Conservation (phyloP, 2,797 vertebrate species). For the Lindbergichthys nudifrons region DNA sequence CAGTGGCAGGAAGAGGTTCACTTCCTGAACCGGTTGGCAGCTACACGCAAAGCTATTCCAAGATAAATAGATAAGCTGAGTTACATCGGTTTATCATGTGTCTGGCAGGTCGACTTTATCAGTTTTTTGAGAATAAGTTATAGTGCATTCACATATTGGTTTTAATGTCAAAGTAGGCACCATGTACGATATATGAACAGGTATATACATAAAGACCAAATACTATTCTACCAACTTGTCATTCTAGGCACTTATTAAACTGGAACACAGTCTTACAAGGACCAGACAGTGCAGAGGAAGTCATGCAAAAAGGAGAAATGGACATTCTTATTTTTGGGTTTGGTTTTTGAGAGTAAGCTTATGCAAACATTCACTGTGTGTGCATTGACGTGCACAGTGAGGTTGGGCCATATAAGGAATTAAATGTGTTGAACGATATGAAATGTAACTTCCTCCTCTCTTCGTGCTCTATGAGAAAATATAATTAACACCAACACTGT, state of each 20-base stretch:
- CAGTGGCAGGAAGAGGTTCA: background rate
- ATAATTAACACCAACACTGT: background rate
- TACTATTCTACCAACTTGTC: background rate
- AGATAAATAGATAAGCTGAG: background rate
- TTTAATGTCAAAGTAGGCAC: background rate
- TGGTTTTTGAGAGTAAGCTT: background rate
- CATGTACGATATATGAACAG: background rate
- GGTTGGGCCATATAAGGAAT: background rate
- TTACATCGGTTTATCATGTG: background rate
- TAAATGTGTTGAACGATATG: too few relatives aligned
- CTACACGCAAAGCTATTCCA: background rate
- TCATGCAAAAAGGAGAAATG: slow-evolving; percentile 36
- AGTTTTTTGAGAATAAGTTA: background rate
- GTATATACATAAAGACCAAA: background rate
- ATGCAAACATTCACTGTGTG: background rate
- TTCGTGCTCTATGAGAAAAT: background rate
- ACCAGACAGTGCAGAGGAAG: slow-evolving; percentile 25
- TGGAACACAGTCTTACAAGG: background rate
- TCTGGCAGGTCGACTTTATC: too few relatives aligned
- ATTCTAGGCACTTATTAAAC: background rate
- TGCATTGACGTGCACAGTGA: background rate
- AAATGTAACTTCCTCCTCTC: background rate
- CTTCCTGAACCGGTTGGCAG: slow-evolving; percentile 32
- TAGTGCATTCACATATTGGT: background rate
- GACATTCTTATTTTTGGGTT: slow-evolving; percentile 5